Evolutionary conservation across 2,113 vertebrate genomes (phyloP), one percentile per base, ranked within the genome.

Genomic region (Passer domesticus): DNA sequence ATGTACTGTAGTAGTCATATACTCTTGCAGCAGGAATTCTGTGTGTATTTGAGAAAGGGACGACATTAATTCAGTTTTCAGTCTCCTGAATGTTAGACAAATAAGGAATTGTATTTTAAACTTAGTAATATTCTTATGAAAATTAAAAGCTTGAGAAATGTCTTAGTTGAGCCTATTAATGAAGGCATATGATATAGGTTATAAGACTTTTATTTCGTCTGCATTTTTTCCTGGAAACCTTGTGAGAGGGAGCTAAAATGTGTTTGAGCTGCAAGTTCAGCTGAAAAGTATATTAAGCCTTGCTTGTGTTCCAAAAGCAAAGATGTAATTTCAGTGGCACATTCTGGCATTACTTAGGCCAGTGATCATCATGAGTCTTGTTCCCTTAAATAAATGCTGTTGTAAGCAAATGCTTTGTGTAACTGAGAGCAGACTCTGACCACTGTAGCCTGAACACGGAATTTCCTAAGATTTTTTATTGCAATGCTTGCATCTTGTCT

Each of bases 11-110:
- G 84, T 80, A 73, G 83, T 92, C 62, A 20, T 92, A 87, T 53
- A 82, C 89, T 92, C 79, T 63, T 94, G 56, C 47, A 81, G 63
- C n/a, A 16, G 47, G 56, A 91, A 92, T 97, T 95, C 33, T 83
- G 25, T 39, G 72, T 86, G 75, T 10, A 5, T 89, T 67, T 59
- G 46, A 93, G 63, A 89, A 85, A 91, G 77, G 67, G 68, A 66
- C 13, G 44, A 7, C 22, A 68, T 49, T 21, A 6, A 2, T 90
- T 96, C 24, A 33, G 39, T 75, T 76, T 69, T 73, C n/a, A 55
- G 70, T 50, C 55, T 91, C 64, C 55, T 68, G 81, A 76, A 74
- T 47, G 33, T 46, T 69, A 79, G 47, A 52, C 84, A 94, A 80
- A 90, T 33, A 82, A 53, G 7, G 59, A 80, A 90, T 75, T 91